phyloP scores from a whole-genome alignment of 2,888 invertebrate genomes.

The Rhogogaster chlorosoma region DNA sequence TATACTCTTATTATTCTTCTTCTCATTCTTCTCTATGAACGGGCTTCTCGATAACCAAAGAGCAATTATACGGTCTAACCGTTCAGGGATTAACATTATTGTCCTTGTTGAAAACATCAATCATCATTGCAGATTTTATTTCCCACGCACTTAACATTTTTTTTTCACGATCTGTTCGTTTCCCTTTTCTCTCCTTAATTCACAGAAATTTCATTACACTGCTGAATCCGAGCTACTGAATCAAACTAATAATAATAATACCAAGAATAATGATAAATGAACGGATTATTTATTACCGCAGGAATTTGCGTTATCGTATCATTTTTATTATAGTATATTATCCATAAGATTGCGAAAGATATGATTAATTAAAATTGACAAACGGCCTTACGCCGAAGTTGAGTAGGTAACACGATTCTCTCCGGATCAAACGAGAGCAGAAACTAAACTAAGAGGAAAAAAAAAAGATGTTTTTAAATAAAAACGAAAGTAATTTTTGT shows the following conservation, averaged over 20 bases:
- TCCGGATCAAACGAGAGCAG: not conserved
- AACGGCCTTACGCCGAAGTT: not conserved
- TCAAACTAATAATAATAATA: not conserved
- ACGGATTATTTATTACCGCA: not conserved
- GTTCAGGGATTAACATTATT: not conserved
- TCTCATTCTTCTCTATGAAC: not conserved
- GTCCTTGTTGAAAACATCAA: not conserved
- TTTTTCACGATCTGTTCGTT: not conserved
- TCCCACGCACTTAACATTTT: not conserved
- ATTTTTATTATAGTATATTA: too few species aligned
- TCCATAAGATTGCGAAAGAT: not conserved
- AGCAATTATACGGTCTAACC: not conserved
- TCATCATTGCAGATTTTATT: not conserved
- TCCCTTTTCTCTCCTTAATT: not conserved
- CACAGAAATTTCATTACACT: slow-evolving; percentile 16
- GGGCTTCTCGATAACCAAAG: not conserved
- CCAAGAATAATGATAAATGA: not conserved
- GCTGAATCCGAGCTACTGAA: not conserved
- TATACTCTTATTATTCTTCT: not conserved
- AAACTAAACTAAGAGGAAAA: not conserved
- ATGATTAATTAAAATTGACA: not conserved
- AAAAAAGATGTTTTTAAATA: too few species aligned
- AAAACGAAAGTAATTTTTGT: too few species aligned
- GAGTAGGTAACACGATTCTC: not conserved
- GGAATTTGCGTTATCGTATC: not conserved